Evolutionary conservation across 1,140 invertebrate genomes (phyloP), one percentile per base, ranked within the genome.

Genomic region (Hestina assimilis): DNA sequence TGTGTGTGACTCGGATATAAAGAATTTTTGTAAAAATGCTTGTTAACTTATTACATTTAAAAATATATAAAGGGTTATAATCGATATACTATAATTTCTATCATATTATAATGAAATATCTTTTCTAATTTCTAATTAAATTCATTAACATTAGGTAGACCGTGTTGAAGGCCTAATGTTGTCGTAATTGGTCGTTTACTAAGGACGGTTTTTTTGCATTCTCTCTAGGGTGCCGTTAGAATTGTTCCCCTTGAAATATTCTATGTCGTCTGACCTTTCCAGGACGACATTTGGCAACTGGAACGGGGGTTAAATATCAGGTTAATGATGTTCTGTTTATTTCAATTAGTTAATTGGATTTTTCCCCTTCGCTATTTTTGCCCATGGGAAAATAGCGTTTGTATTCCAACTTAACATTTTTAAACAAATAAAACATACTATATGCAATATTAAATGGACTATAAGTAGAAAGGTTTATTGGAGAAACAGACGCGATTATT

Each of bases 301-400:
- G 26, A 24, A 55, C 42, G 14, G 33, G 53, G 55, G 38, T 43
- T 48, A 51, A 43, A 50, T 51, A 58, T 43, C 38, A 51, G 46
- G 55, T 58, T 58, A 58, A 58, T 50, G 43, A 50, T 58, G 26
- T 42, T n/a, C 17, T 51, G 38, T 58, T 31, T 57, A 58, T 42
- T 58, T 45, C 42, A 40, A 58, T 58, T 58, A 58, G 46, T 40
- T 58, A 43, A 58, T 58, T 50, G 55, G 21, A 50, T 41, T 48
- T 35, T 51, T 19, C 24, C 20, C 43, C 41, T 28, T 45, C n/a
- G 29, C 11, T 11, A 35, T 48, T 24, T 12, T 33, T 1, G 42
- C 29, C 15, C 26, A 7, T 23, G 43, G 15, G 28, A 23, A 6
- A 45, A 38, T 38, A 9, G 28, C 7, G n/a, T 38, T 35, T 35